phyloP scores from a whole-genome alignment of 2,113 vertebrate genomes.

The Monarcha castaneiventris region DNA sequence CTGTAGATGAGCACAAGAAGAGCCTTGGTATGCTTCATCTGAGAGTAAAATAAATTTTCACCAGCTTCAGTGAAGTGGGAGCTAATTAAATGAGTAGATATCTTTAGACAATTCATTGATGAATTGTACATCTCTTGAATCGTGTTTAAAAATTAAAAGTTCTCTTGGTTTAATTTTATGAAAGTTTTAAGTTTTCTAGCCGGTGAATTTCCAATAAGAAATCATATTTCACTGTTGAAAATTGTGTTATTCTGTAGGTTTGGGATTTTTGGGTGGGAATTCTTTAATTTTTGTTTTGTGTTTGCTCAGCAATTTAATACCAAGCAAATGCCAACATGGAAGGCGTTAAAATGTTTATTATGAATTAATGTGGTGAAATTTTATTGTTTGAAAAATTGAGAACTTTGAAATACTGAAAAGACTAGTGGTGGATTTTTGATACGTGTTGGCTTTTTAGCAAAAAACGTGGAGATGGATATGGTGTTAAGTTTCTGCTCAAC shows the following conservation, averaged over 20 bases:
- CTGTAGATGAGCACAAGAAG: not conserved
- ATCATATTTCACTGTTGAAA: not conserved
- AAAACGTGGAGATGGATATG: not conserved
- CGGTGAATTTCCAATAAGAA: not conserved
- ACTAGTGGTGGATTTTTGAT: not conserved
- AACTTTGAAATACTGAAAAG: not conserved
- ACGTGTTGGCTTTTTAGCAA: not conserved
- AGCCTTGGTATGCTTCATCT: not conserved
- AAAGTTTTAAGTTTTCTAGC: not conserved
- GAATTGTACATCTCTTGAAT: not conserved
- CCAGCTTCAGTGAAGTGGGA: not conserved
- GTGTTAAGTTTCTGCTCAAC: not conserved
- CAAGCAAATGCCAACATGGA: not conserved
- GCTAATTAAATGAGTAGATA: not conserved
- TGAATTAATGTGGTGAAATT: not conserved
- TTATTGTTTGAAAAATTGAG: not conserved
- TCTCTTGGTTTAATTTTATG: not conserved
- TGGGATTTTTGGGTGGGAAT: not conserved
- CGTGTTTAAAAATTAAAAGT: not conserved
- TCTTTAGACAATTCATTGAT: not conserved
- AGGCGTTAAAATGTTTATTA: not conserved
- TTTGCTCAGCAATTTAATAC: not conserved
- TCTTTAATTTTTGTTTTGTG: not conserved
- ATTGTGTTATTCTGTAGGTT: not conserved
- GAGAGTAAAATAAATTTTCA: not conserved